Evolutionary conservation across 2,797 vertebrate genomes (phyloP).

Genomic region (Octomys mimax): DNA sequence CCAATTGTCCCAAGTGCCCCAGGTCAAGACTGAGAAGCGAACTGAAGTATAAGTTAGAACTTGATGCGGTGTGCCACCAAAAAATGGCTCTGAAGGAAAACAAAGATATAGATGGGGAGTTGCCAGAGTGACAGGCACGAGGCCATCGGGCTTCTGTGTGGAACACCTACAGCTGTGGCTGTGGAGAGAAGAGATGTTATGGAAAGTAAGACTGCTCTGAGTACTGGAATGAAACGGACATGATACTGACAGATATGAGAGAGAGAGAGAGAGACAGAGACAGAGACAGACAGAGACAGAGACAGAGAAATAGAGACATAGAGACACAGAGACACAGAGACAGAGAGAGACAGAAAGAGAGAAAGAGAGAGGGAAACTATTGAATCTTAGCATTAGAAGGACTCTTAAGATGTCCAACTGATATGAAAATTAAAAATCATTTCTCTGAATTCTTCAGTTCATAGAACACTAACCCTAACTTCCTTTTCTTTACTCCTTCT

Average conservation of each 20-base stretch:
- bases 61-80: neutral
- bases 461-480: neutral
- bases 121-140: neutral
- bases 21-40: neutral
- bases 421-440: neutral
- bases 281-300: no score
- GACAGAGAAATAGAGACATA: neutral
- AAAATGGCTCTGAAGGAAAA: neutral
- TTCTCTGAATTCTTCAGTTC: neutral
- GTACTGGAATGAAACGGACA: neutral
- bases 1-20: neutral
- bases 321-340: no score
- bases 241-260: neutral
- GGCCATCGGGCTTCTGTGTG: rapidly evolving
- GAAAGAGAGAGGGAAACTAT: neutral
- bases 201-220: neutral
- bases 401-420: neutral
- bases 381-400: neutral
- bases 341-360: neutral
- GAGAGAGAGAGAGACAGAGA: no score
- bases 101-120: neutral
- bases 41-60: neutral
- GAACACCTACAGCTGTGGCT: neutral
- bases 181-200: neutral
- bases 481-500: neutral